These are phyloP conservation scores for Melanotaenia trifasciata DNA, from an alignment of 2,797 vertebrate genomes.

Conservation along the genomic window DNA sequence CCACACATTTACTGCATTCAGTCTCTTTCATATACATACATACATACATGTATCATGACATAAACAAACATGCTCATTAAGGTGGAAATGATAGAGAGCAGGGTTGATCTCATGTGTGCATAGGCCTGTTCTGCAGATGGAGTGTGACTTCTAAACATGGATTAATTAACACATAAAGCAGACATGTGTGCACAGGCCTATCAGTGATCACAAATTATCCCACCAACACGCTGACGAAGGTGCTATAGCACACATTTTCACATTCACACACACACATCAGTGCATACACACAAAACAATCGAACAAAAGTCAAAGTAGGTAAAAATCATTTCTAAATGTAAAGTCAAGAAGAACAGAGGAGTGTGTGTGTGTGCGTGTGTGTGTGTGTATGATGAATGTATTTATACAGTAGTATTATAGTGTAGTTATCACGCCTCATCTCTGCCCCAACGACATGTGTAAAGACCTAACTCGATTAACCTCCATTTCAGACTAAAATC, in stretches of 20 bases:
- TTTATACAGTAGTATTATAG: constrained; percentile 3
- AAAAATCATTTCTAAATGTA: constrained; percentile 23
- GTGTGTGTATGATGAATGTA: constrained; percentile 1
- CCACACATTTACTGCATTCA: neutral
- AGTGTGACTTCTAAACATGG: constrained; percentile 34
- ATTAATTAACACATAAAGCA: constrained; percentile 66
- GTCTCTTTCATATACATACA: neutral
- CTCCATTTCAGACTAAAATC: constrained; percentile 47
- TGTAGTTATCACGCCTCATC: constrained; percentile 17
- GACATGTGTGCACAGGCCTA: constrained; percentile 51
- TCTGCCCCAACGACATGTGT: constrained; percentile 14
- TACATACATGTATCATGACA: neutral
- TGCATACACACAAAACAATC: constrained; percentile 19
- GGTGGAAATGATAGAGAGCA: constrained; percentile 18
- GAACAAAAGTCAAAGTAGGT: constrained; percentile 26
- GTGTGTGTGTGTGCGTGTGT: neutral
- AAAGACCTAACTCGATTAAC: constrained; percentile 46
- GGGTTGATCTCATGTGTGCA: neutral
- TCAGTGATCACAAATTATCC: constrained; percentile 57
- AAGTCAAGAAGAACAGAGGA: constrained; percentile 1
- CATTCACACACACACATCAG: constrained; percentile 5
- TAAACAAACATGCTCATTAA: constrained; percentile 25
- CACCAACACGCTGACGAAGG: constrained; percentile 27
- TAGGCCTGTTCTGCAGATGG: constrained; percentile 43
- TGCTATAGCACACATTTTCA: constrained; percentile 16